Evolutionary conservation across 2,113 vertebrate species (phyloP), one percentile per base, ranked within the genome.

Genomic region (Eurystomus gularis): DNA sequence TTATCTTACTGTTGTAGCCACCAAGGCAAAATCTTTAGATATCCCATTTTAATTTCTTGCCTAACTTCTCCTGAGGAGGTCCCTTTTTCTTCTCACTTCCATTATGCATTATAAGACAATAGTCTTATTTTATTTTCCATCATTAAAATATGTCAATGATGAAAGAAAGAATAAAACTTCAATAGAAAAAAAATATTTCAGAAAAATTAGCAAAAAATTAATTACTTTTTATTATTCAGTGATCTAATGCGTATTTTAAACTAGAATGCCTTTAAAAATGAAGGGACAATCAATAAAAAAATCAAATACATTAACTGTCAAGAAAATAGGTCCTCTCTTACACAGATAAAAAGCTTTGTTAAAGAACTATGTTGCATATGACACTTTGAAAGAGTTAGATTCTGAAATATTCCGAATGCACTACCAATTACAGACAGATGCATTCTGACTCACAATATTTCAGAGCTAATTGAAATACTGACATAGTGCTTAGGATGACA

Each of bases 401-500:
- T 12, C 29, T 87, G 52, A 83, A 92, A 83, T 93, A 62, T 82
- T 94, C 81, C 66, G 93, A 80, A 90, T 82, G 55, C 52, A 73
- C 31, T 90, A 60, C 60, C 49, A 82, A 57, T 85, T 95, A 54
- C 18, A 92, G 69, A 70, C 73, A 89, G 39, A 93, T 84, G 90
- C 55, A 85, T 92, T 19, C 29, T 61, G 33, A 90, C 23, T 48
- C 77, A 81, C 40, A 91, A 7, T 73, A 86, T 96, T 93, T 60
- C 37, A 78, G 11, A 94, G 37, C 29, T 93, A 96, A 96, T 33
- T 97, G 57, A 94, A 93, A 42, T 80, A 95, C 72, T 86, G n/a
- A 82, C 54, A 65, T 61, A 17, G 10, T 58, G 78, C 94, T 97
- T 86, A 92, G 40, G 60, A 92, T 42, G 19, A 85, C 55, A 90